These are phyloP conservation scores for Heterodera filipjevi DNA, from an alignment of 2,888 invertebrate genomes.

Conservation along the genomic window DNA sequence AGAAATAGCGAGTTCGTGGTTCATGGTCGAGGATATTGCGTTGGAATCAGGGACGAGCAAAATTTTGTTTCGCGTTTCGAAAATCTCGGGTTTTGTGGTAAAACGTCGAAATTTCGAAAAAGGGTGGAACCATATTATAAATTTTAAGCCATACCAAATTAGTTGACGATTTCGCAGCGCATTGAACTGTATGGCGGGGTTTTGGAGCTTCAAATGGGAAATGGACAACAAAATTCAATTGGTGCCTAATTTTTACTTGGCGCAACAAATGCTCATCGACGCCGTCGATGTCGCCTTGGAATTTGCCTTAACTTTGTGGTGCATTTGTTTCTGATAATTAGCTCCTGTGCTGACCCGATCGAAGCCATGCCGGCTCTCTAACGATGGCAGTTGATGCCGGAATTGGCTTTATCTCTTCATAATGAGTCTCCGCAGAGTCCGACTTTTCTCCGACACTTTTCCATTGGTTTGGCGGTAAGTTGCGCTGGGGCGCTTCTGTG, in stretches of 20 bases:
- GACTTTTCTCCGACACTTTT: neutral
- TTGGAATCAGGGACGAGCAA: no score
- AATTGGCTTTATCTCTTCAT: constrained; percentile 25
- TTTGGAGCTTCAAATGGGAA: constrained; percentile 41
- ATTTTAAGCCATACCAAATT: no score
- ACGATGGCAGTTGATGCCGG: neutral
- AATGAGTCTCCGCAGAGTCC: neutral
- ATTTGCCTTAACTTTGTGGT: constrained; percentile 52
- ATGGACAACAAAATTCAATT: constrained; percentile 5
- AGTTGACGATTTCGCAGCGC: constrained; percentile 61
- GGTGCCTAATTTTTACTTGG: constrained; percentile 36
- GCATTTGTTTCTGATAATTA: neutral
- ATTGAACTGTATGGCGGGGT: constrained; percentile 55
- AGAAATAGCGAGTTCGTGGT: no score
- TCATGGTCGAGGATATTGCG: no score
- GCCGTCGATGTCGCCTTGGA: constrained; percentile 65
- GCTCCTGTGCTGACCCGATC: constrained; percentile 43
- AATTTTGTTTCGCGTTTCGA: no score
- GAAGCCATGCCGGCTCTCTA: constrained; percentile 42
- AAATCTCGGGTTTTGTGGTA: no score
- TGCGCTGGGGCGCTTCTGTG: neutral
- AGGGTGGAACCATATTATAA: no score
- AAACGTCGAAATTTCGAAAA: no score
- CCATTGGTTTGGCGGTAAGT: neutral
- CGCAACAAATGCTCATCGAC: constrained; percentile 52